Evolutionary conservation across 2,888 invertebrate genomes (phyloP), one percentile per base, ranked within the genome.

Genomic region (Cryptophagus acutangulus): DNA sequence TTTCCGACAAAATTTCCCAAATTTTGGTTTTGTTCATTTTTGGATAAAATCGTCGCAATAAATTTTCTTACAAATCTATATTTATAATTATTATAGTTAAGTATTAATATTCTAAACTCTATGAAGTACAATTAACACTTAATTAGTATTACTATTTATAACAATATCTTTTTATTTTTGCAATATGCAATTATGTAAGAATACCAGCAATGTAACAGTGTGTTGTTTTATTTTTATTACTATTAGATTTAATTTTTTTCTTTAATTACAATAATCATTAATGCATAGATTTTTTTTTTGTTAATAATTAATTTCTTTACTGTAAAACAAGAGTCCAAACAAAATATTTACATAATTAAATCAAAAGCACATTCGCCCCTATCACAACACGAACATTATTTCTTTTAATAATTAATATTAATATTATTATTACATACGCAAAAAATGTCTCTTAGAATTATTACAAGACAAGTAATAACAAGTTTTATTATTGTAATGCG

Each of bases 41-140:
- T n/a, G n/a, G n/a, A n/a, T n/a, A n/a, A n/a, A n/a, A n/a, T n/a
- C n/a, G n/a, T n/a, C n/a, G n/a, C 46, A 36, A 35, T 45, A 36
- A 38, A 41, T 46, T 43, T 41, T 40, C 52, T 51, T 49, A 47
- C 24, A 20, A 20, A 20, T 20, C 6, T 20, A n/a, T 43, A 50
- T 41, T 46, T 45, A 44, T 54, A 49, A 45, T 48, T 45, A 40
- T 43, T 45, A 35, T 36, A 43, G 30, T 39, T 38, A 25, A 41
- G 38, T 48, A 20, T 20, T n/a, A n/a, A 26, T 26, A 26, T 70
- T 72, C 73, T 76, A 74, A 73, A 74, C 74, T 76, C 76, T 68
- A 67, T 67, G 63, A 67, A 67, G 63, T 68, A 70, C 67, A 68
- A 62, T 65, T 68, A 70, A 70, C 69, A 69, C 66, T 69, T 69